Evolutionary conservation across 2,113 vertebrate species (phyloP), one percentile per base, ranked within the genome.

Genomic region (Coryphaenoides rupestris): DNA sequence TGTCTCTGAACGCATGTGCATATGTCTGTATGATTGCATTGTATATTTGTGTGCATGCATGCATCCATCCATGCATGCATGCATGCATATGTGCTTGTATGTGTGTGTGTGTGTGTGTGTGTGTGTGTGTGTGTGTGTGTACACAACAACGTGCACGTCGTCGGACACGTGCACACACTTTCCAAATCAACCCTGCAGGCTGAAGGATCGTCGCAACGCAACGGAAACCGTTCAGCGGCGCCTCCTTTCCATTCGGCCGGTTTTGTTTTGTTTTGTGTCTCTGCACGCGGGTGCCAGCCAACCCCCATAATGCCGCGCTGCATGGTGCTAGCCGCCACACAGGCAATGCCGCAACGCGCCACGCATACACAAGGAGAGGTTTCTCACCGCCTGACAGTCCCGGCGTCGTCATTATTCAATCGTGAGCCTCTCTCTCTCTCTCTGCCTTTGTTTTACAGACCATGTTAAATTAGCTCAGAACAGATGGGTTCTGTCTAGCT

Each of bases 391-490:
- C 53, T 76, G 69, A 78, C 70, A 76, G 73, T 78, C 77, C 73
- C 79, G 81, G 79, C 70, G 84, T 84, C 70, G 84, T 84, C 85
- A 84, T 74, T 74, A 75, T 81, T 81, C 81, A 84, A 75, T 67
- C 63, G 65, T 70, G 7, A 23, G 33, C 60, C 60, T n/a, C n/a
- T n/a, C n/a, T n/a, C 70, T 83, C 83, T 87, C 77, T 84, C 70
- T 17, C 5, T n/a, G 70, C 67, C 71, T 84, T 87, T 86, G 87
- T 86, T 82, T 84, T 73, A 81, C 74, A 60, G 74, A 84, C 75
- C 77, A 78, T 87, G 87, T 84, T 87, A 81, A 87, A 88, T 87
- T 81, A 86, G 87, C 65, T 77, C 46, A 55, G 75, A 85, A 84
- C 87, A 87, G 87, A 88, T 80, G 85, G 85, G 65, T 58, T 73